These are phyloP conservation scores for Alviniconcha marisindica DNA, from an alignment of 1,140 invertebrate genomes.

Conservation along the genomic window DNA sequence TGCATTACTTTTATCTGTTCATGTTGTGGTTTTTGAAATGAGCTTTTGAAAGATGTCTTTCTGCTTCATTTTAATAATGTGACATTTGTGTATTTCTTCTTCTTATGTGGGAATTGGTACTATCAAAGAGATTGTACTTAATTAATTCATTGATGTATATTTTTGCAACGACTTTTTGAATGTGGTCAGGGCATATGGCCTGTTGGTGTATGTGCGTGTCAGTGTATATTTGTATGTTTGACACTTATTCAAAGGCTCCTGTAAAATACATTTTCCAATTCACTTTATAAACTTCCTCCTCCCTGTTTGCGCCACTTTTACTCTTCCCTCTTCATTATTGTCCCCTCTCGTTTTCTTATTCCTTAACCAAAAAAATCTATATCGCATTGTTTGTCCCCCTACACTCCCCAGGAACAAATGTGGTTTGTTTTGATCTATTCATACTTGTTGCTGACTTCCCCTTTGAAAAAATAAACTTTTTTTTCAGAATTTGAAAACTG, in stretches of 20 bases:
- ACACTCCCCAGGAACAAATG: constrained; percentile 19
- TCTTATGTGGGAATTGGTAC: constrained; percentile 36
- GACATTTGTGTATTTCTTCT: neutral
- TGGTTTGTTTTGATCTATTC: constrained; percentile 31
- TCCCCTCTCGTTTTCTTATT: neutral
- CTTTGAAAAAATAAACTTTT: constrained; percentile 38
- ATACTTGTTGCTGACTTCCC: constrained; percentile 41
- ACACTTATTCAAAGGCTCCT: constrained; percentile 28
- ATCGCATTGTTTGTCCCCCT: constrained; percentile 23
- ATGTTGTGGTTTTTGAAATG: too few relatives aligned
- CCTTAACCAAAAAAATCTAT: constrained; percentile 1
- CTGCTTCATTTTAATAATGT: too few relatives aligned
- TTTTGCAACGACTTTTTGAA: constrained; percentile 44
- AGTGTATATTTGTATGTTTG: constrained; percentile 19
- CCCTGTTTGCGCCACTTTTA: neutral
- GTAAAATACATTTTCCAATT: constrained; percentile 7
- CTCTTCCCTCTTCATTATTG: neutral
- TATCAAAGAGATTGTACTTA: constrained; percentile 32
- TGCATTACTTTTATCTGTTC: too few relatives aligned
- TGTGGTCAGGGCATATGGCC: constrained; percentile 17
- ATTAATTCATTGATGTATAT: constrained; percentile 39
- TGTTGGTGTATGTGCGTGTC: constrained; percentile 25
- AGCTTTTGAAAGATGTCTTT: too few relatives aligned
- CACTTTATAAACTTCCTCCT: neutral
- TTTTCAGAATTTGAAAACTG: too few relatives aligned